phyloP scores from a whole-genome alignment of 2,797 vertebrate species.

The Choloepus didactylus region DNA sequence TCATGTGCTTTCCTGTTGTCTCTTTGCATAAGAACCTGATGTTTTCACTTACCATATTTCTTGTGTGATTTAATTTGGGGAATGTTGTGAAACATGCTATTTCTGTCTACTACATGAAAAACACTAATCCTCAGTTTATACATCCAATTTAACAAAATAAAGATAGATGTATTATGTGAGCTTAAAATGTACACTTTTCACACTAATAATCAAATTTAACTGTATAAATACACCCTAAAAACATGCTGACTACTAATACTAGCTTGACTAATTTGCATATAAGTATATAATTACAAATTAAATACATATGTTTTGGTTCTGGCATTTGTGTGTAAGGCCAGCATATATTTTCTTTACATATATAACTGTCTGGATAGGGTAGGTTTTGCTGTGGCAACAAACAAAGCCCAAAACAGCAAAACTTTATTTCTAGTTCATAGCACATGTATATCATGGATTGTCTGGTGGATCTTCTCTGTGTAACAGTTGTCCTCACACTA shows the following conservation, averaged over 20 bases:
- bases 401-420: background rate
- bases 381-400: background rate
- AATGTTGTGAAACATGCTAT: conserved; percentile 41
- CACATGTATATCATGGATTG: background rate
- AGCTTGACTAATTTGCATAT: background rate
- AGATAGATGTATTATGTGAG: background rate
- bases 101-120: conserved; percentile 54
- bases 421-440: background rate
- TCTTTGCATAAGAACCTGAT: conserved; percentile 13
- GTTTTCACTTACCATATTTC: conserved; percentile 49
- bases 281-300: background rate
- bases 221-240: background rate
- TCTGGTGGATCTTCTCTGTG: background rate
- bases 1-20: conserved; percentile 53
- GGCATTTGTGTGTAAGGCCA: background rate
- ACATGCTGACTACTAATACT: background rate
- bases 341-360: background rate
- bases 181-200: background rate
- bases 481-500: background rate
- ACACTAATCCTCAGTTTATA: background rate
- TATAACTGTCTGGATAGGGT: background rate
- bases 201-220: background rate
- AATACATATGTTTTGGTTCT: background rate
- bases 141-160: background rate
- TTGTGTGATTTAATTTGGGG: conserved; percentile 44